A percentile compares a stretch with the other conserved stretches of the same genome.
Evolutionary conservation across 2,113 vertebrate species (phyloP).

Genomic region (Ptilonorhynchus violaceus): DNA sequence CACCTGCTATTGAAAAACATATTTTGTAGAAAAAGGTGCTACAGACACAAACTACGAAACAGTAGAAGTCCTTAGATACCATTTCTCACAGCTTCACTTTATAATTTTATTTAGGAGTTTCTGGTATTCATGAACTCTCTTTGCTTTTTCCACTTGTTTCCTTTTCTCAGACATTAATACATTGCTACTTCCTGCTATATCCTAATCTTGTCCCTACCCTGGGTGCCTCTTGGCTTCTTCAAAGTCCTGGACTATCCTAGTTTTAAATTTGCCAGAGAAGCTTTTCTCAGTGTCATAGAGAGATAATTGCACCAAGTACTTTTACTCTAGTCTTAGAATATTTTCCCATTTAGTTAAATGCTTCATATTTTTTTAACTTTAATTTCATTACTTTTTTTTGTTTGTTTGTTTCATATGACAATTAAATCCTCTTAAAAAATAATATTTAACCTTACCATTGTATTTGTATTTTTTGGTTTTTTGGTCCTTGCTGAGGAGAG

Average conservation of each 20-base stretch:
- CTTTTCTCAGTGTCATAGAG: background rate
- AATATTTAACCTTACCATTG: background rate
- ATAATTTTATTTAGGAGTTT: background rate
- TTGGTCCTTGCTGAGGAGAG: background rate
- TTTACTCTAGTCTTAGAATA: background rate
- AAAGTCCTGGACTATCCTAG: background rate
- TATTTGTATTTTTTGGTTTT: background rate
- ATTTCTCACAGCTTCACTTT: background rate
- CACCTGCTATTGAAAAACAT: background rate
- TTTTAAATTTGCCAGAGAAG: background rate
- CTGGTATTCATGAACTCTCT: background rate
- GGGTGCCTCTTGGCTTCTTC: background rate
- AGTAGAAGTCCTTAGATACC: background rate
- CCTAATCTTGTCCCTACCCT: background rate
- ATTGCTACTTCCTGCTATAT: background rate
- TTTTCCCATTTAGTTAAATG: background rate
- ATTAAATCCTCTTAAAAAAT: background rate
- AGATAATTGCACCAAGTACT: background rate
- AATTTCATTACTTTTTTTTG: background rate
- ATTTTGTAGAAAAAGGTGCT: background rate
- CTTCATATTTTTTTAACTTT: background rate
- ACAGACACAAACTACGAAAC: background rate
- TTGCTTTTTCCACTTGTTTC: background rate
- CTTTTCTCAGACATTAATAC: background rate
- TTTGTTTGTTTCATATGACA: background rate